These are phyloP conservation scores for Acleris laterana DNA, from an alignment of 2,888 invertebrate species.

Conservation along the genomic window DNA sequence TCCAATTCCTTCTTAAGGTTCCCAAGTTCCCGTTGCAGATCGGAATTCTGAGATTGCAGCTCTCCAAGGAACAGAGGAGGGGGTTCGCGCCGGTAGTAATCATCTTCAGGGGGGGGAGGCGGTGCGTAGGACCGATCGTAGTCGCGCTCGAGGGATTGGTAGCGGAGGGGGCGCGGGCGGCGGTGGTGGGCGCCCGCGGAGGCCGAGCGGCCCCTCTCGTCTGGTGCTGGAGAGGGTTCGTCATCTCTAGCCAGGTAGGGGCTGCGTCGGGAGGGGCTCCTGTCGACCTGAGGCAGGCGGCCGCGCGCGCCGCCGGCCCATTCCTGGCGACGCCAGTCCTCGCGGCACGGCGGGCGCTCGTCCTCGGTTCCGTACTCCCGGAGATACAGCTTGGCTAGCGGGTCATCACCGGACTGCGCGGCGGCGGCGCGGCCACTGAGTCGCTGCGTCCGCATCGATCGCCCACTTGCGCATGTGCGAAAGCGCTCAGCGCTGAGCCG, in stretches of 20 bases:
- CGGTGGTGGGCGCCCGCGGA: constrained; percentile 89
- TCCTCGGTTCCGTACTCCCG: constrained; percentile 83
- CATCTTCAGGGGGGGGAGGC: constrained; percentile 90
- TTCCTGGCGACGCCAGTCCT: constrained; percentile 81
- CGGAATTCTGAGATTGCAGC: constrained; percentile 96
- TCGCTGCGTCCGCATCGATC: constrained; percentile 69
- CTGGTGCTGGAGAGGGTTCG: constrained; percentile 92
- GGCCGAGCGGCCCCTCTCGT: constrained; percentile 91
- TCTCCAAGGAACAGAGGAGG: constrained; percentile 91
- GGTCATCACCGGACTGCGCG: constrained; percentile 71
- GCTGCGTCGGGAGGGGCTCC: constrained; percentile 94
- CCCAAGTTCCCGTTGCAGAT: constrained; percentile 94
- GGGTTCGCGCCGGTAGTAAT: constrained; percentile 82
- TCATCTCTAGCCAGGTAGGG: constrained; percentile 91
- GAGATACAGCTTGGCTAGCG: constrained; percentile 83
- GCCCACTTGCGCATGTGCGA: constrained; percentile 60
- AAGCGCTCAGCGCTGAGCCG: constrained; percentile 35
- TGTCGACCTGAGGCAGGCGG: constrained; percentile 93
- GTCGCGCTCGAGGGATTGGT: constrained; percentile 91
- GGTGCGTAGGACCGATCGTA: constrained; percentile 95
- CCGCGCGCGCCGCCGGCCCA: constrained; percentile 82
- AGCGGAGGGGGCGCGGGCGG: constrained; percentile 89
- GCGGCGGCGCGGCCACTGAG: constrained; percentile 81
- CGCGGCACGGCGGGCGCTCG: constrained; percentile 82
- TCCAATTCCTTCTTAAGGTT: constrained; percentile 97